Evolutionary conservation across 2,888 invertebrate species (phyloP).

Genomic region (Cheilosia soror): DNA sequence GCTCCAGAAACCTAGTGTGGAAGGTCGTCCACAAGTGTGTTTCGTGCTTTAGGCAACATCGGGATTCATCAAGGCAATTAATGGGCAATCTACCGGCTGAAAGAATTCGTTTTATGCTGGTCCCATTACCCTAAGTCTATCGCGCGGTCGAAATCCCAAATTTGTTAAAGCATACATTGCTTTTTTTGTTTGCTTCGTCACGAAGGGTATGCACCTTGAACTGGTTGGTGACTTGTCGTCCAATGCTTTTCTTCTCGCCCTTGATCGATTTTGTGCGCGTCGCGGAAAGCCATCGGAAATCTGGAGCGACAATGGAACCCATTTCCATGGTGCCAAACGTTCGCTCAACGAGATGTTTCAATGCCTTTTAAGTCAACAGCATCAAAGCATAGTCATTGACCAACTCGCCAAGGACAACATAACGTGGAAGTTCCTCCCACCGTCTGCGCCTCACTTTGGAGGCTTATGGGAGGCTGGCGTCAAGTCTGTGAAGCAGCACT

Average conservation of each 20-base stretch:
- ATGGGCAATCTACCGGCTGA: constrained; percentile 17
- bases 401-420: constrained; percentile 11
- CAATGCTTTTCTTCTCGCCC: constrained; percentile 17
- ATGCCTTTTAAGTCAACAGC: neutral
- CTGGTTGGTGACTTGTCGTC: constrained; percentile 15
- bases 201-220: constrained; percentile 22
- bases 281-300: constrained; percentile 24
- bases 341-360: constrained; percentile 1
- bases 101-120: constrained; percentile 14
- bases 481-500: neutral
- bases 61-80: constrained; percentile 6
- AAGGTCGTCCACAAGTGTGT: constrained; percentile 27
- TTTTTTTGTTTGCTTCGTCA: constrained; percentile 7
- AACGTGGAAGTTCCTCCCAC: constrained; percentile 17
- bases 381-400: constrained; percentile 2
- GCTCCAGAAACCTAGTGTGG: constrained; percentile 22
- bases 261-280: constrained; percentile 16
- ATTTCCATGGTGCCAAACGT: constrained; percentile 4
- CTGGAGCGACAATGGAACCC: constrained; percentile 11
- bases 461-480: constrained; percentile 15
- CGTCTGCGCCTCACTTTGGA: constrained; percentile 26
- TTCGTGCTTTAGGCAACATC: constrained; percentile 17
- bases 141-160: neutral
- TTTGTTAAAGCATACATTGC: constrained; percentile 9
- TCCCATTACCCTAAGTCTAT: neutral